Conservation (phyloP, 92 coral and sea anemone genomes). For the Umimayanthus chanpuru region DNA sequence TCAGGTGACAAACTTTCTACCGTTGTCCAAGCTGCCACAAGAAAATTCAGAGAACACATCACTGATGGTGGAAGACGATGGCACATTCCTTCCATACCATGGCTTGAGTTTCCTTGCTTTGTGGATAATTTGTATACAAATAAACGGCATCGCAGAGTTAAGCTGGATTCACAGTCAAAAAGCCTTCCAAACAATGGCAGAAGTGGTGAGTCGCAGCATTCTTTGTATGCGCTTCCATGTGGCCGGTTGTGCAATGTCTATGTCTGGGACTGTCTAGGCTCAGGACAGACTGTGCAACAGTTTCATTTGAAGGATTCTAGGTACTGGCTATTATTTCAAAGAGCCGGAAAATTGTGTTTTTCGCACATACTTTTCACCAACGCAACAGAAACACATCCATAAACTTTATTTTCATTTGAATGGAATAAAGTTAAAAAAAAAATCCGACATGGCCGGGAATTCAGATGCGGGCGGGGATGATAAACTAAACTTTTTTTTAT, state of each 20-base stretch:
- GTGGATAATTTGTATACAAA: too few relatives aligned
- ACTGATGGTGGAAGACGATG: too few relatives aligned
- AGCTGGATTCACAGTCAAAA: constrained; percentile 23
- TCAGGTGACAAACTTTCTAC: too few relatives aligned
- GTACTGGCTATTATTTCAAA: background rate
- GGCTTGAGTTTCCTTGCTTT: too few relatives aligned
- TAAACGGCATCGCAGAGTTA: too few relatives aligned
- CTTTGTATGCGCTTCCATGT: constrained; percentile 25
- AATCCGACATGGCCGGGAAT: too few relatives aligned
- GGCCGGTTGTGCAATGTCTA: constrained; percentile 27
- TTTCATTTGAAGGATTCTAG: constrained; percentile 6
- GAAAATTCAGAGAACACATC: too few relatives aligned
- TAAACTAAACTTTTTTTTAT: too few relatives aligned
- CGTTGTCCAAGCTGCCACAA: too few relatives aligned
- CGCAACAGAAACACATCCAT: constrained; percentile 14
- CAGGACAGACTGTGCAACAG: constrained; percentile 16
- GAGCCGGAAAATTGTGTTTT: constrained; percentile 19
- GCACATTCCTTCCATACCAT: too few relatives aligned
- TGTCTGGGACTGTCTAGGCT: constrained; percentile 30
- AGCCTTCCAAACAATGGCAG: constrained; percentile 13
- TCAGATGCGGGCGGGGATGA: too few relatives aligned
- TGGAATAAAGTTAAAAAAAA: too few relatives aligned
- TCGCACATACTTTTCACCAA: constrained; percentile 1
- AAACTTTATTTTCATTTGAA: background rate
- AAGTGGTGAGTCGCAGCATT: background rate